Conservation (phyloP, 2,113 vertebrate species). For the Rhinolophus sinicus region DNA sequence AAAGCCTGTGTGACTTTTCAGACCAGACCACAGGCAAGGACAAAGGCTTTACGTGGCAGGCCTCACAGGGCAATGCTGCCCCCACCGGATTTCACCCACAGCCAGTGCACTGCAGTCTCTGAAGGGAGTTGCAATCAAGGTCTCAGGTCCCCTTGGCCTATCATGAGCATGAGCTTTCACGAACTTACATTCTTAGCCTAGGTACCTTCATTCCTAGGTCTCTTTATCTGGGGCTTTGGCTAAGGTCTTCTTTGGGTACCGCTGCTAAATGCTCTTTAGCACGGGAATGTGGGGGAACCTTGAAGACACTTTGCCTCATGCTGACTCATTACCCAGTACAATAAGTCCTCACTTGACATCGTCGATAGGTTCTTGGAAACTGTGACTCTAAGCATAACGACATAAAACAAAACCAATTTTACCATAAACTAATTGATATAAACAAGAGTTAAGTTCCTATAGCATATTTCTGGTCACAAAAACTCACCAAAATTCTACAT, state of each 20-base stretch:
- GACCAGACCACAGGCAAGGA: not conserved
- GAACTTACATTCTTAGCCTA: not conserved
- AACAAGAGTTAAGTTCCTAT: too few relatives aligned
- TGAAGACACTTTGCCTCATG: not conserved
- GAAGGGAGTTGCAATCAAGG: not conserved
- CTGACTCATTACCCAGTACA: not conserved
- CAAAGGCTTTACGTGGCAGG: not conserved
- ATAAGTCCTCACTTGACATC: too few relatives aligned
- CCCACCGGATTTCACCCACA: too few relatives aligned
- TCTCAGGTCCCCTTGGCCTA: too few relatives aligned
- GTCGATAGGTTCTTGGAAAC: too few relatives aligned
- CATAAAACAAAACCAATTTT: too few relatives aligned
- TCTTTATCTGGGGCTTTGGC: not conserved
- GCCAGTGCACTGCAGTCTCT: not conserved
- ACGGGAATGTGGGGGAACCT: not conserved
- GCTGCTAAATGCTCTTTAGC: not conserved
- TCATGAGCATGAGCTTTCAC: not conserved
- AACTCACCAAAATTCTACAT: too few relatives aligned
- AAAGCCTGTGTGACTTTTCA: not conserved
- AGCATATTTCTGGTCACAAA: too few relatives aligned
- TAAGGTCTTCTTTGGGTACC: not conserved
- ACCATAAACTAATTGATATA: too few relatives aligned
- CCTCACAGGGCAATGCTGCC: rapidly evolving
- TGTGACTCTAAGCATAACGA: too few relatives aligned
- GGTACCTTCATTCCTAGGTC: not conserved